phyloP scores from a whole-genome alignment of 2,797 vertebrate species.

The Ceyx erithaca region DNA sequence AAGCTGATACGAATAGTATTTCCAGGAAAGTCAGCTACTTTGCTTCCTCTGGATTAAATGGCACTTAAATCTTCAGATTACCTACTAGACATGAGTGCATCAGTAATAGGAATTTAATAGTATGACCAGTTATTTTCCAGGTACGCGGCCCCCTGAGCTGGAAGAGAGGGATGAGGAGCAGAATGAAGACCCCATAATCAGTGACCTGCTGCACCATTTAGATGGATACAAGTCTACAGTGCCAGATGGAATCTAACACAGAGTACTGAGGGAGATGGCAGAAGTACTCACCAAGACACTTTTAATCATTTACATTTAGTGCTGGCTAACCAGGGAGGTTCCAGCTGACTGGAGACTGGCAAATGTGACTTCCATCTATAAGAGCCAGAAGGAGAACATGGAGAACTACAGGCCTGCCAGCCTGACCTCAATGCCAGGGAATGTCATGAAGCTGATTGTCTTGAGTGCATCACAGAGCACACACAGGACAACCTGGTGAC shows the following conservation, averaged over 20 bases:
- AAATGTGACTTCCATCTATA: neutral
- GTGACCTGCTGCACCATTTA: neutral
- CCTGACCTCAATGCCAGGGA: too few species aligned
- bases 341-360: neutral
- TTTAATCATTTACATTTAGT: neutral
- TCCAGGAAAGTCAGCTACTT: neutral
- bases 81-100: neutral
- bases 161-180: neutral
- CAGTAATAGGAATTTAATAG: neutral
- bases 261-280: too few species aligned
- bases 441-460: too few species aligned
- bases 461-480: too few species aligned
- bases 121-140: neutral
- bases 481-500: too few species aligned
- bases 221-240: neutral
- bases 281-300: too few species aligned
- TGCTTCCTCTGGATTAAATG: neutral
- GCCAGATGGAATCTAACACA: too few species aligned
- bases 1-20: neutral
- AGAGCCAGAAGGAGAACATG: neutral
- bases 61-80: neutral
- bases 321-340: neutral
- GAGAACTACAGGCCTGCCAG: neutral
- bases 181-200: neutral
- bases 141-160: neutral